Base-by-base conservation (phyloP, 2,888 invertebrate species). In the Drosophila hamatofila region DNA sequence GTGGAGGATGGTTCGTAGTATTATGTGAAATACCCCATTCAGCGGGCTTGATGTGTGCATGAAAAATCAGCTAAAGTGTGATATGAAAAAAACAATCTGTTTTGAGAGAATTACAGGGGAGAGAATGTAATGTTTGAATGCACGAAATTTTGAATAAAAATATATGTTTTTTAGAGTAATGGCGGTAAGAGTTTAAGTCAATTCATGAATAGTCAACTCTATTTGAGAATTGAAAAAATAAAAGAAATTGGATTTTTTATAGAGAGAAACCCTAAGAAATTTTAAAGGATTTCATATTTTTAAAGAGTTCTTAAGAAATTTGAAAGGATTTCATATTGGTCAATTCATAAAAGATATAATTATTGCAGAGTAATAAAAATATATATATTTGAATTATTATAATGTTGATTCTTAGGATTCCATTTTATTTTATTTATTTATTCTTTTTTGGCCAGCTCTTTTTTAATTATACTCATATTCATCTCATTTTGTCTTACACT, bases 401-500 rank as follows among this genome's bases (percentile, higher is more conserved):
- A n/a, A n/a, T n/a, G n/a, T n/a, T n/a, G n/a, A n/a, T n/a, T 27
- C 8, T 27, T 27, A 6, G 7, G 8, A 27, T 27, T 8, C 8
- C 27, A 27, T 8, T 27, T 27, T 2, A 27, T 8, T n/a, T 27
- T 27, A 27, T 27, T 27, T 25, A 3, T 25, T 25, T 25, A 3
- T 25, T 25, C 5, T 25, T 25, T 25, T 25, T 25, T 25, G 5
- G 7, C 6, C 1, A 42, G 12, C 7, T n/a, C 0, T 59, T 54
- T 64, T 21, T 6, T 21, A 6, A 46, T 30, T 61, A 42, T 56
- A n/a, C n/a, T 6, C 44, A 39, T 25, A n/a, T 59, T 63, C 12
- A 16, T 14, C 7, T 7, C 16, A 16, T 16, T 2, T 27, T 37
- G 4, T 7, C 2, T 41, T 41, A 30, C 2, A n/a, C 5, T 35